Percentiles rank a stretch among this genome's conserved stretches.
Evolutionary conservation across 2,888 invertebrate genomes (phyloP).

Genomic region (Danaus chrysippus): DNA sequence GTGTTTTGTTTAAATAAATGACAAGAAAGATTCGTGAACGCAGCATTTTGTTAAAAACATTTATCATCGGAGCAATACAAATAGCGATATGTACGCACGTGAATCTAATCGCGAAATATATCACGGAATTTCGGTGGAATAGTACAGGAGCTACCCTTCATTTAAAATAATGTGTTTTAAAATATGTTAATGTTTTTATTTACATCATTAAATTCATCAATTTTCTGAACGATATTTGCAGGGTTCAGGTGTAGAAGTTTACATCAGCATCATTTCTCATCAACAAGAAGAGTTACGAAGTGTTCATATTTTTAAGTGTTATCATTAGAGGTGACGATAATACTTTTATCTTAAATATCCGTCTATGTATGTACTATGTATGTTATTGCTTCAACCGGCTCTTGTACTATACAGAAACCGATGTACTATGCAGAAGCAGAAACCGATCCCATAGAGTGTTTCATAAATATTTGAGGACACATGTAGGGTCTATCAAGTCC

Average conservation of each 20-base stretch:
- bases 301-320: too few species aligned
- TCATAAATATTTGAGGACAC: conserved; percentile 56
- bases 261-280: too few species aligned
- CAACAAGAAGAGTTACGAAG: too few species aligned
- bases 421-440: conserved; percentile 28
- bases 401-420: conserved; percentile 13
- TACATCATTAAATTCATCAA: neutral
- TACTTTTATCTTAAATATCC: too few species aligned
- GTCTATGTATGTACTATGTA: neutral
- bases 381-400: neutral
- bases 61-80: conserved; percentile 32
- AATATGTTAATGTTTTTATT: neutral
- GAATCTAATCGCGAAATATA: conserved; percentile 24
- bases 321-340: too few species aligned
- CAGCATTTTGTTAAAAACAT: conserved; percentile 22
- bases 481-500: conserved; percentile 38
- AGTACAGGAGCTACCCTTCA: conserved; percentile 17
- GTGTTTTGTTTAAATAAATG: neutral
- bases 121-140: conserved; percentile 22
- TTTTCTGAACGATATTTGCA: too few species aligned
- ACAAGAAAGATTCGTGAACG: conserved; percentile 2
- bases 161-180: neutral
- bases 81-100: conserved; percentile 21
- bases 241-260: too few species aligned
- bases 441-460: conserved; percentile 48